Evolutionary conservation across 1,140 invertebrate species (phyloP), one percentile per base, ranked within the genome.

Genomic region (Plectrocnemia conspersa): DNA sequence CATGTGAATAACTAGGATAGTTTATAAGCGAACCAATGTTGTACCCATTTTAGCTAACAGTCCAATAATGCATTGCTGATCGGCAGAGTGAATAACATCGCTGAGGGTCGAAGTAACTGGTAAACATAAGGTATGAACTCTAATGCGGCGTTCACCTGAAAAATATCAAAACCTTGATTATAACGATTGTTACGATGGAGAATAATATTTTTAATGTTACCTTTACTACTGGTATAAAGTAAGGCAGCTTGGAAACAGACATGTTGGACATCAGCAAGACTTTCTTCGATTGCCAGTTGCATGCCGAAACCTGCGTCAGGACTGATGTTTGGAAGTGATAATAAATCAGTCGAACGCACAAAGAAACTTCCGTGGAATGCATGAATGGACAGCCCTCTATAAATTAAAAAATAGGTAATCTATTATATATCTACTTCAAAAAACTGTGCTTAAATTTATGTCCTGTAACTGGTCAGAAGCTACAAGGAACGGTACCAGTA

Each of bases 291-390:
- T 2, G 90, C 82, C 32, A 98, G 83, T 78, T 99, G 97, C 87
- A 99, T 97, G 15, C 91, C 96, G 74, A 97, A 98, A 15, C 93
- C 95, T 23, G 93, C 86, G 75, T 99, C 97, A 0, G 97, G 97
- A 75, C 97, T 99, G 35, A 98, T 87, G 76, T 98, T 99, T 21
- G 97, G 94, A 56, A 99, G 74, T 25, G 92, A 94, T 15, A 99
- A 73, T 13, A 99, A 76, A 76, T 99, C 97, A 3, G 95, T 97
- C 0, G 96, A 98, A 15, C 97, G 80, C 27, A 99, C 96, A 75
- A 99, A 99, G 79, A 98, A 98, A 71, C 98, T 98, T 7, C 97
- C 97, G 77, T 99, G 95, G 80, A 99, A 99, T 61, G 94, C 95
- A 69, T 98, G 93, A 59, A 99, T 94, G 24, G 89, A 81, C 35